Conservation (phyloP, 2,113 vertebrate species). For the Eubucco bourcierii region DNA sequence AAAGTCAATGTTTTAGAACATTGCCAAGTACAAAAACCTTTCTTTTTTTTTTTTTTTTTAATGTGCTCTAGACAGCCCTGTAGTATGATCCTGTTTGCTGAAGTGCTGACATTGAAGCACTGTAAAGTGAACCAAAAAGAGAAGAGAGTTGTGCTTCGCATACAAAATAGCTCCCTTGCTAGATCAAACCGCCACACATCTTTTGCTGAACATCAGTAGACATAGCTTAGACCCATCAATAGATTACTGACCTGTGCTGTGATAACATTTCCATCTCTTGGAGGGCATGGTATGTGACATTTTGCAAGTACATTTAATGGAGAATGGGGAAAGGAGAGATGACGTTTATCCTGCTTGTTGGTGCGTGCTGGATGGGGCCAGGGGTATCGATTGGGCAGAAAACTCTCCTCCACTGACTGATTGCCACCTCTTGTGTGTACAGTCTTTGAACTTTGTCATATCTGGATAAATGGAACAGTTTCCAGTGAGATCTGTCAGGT, state of each 20-base stretch:
- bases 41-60: not conserved
- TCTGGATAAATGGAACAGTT: conserved; percentile 23
- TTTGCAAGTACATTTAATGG: conserved; percentile 32
- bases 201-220: conserved; percentile 41
- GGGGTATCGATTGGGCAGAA: conserved; percentile 3
- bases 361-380: not conserved
- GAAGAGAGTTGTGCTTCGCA: conserved; percentile 1
- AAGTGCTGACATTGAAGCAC: conserved; percentile 48
- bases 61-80: not conserved
- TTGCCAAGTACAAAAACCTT: not conserved
- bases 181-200: conserved; percentile 26
- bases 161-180: conserved; percentile 39
- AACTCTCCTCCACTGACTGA: conserved; percentile 11
- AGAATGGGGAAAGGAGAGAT: not conserved
- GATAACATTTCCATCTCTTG: conserved; percentile 68
- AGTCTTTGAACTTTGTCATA: not conserved
- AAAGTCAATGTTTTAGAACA: not conserved
- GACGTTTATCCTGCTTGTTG: conserved; percentile 27
- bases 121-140: conserved; percentile 41
- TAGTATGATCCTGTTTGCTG: not conserved
- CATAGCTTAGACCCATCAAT: conserved; percentile 59
- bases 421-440: not conserved
- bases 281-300: conserved; percentile 33
- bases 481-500: not conserved
- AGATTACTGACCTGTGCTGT: conserved; percentile 71